These are phyloP conservation scores for Australoheros facetus DNA, from an alignment of 2,797 vertebrate species.

Conservation along the genomic window DNA sequence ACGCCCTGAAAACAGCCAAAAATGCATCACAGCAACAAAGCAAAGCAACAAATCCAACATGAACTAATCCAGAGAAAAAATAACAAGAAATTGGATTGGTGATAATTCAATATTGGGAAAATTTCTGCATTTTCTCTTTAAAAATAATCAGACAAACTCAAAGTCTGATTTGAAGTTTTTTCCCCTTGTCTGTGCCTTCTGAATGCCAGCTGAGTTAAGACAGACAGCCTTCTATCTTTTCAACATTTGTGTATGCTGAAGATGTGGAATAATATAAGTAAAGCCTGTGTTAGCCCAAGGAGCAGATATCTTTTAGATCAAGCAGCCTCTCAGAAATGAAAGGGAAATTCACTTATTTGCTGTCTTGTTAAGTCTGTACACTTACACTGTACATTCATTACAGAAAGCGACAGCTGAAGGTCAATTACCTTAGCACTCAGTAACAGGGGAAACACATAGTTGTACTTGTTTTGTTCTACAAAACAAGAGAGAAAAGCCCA, in stretches of 20 bases:
- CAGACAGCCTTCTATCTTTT: not conserved
- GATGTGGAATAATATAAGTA: not conserved
- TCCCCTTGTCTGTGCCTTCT: too few relatives aligned
- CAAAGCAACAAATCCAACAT: not conserved
- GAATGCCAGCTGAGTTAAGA: not conserved
- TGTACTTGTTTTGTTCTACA: too few relatives aligned
- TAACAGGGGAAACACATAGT: too few relatives aligned
- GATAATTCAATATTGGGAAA: not conserved
- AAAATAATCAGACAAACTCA: not conserved
- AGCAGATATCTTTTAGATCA: not conserved
- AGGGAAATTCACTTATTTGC: not conserved
- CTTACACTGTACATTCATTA: too few relatives aligned
- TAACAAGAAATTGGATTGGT: not conserved
- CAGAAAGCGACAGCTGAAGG: too few relatives aligned
- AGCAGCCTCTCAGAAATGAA: not conserved
- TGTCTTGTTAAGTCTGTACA: too few relatives aligned
- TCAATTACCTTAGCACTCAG: too few relatives aligned
- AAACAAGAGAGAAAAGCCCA: too few relatives aligned
- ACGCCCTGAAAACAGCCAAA: too few relatives aligned
- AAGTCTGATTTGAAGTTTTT: too few relatives aligned
- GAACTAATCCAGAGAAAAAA: not conserved
- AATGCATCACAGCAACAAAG: too few relatives aligned
- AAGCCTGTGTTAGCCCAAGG: not conserved
- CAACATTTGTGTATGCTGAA: not conserved
- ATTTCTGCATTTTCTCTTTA: not conserved